Base-by-base conservation (phyloP, 2,888 invertebrate species). In the Steinernema scapterisci region DNA sequence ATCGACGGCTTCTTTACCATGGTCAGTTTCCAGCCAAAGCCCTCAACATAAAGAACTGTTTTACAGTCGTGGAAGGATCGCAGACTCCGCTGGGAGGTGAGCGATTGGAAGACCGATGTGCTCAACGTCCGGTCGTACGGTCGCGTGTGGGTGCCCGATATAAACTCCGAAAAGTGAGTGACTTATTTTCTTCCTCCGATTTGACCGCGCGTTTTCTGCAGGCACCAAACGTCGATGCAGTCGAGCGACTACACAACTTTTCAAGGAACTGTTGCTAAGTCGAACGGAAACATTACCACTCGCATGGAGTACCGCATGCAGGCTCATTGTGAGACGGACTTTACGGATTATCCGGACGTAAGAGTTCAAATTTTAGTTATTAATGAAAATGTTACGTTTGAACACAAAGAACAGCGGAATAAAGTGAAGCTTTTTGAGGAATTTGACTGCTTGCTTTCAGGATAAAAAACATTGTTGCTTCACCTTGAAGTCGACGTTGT, bases 11-110 rank as follows among this genome's bases (percentile, higher is more conserved):
- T 76, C 73, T 75, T 85, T 71, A 78, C 75, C 52, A 46, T 85
- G 74, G 85, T 85, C 45, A 70, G 82, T 51, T 43, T 73, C 11
- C 13, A 16, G 48, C 16, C 27, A 48, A 1, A 19, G 6, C 43
- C 19, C 7, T 44, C 25, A 56, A 19, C 27, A n/a, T 1, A 21
- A 7, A 6, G 2, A 21, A 16, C 21, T 38, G 21, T 54, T 19
- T 76, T 81, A 63, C 63, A 84, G 85, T 78, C 81, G 11, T 85
- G 85, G 85, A 80, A 80, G 48, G 85, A 85, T 51, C 81, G 81
- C 31, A 80, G 85, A 7, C 80, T 85, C 7, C 80, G 79, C 3
- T 85, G 85, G 85, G 80, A 84, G 74, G 77, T 79, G 7, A 74
- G 76, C 23, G 82, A 83, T 13, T 84, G 84, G 83, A 84, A 84